These are phyloP conservation scores for Cryptotermes secundus DNA, from an alignment of 1,140 invertebrate genomes.

Conservation along the genomic window DNA sequence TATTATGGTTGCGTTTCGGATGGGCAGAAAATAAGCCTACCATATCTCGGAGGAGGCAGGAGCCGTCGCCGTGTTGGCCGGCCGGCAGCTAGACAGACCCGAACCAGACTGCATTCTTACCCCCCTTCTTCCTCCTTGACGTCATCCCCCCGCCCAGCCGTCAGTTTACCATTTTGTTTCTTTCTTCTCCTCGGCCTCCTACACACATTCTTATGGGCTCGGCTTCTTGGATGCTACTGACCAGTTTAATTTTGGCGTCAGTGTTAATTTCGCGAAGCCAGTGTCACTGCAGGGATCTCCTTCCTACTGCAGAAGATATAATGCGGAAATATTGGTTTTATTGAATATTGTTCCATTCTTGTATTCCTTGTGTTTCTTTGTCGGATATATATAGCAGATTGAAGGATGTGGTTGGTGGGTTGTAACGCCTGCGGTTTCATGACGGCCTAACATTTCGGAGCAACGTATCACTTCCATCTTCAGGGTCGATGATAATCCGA, in stretches of 20 bases:
- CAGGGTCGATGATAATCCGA: too few species aligned
- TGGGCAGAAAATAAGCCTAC: background rate
- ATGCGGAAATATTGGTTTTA: background rate
- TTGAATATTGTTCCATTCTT: too few species aligned
- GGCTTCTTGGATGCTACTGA: background rate
- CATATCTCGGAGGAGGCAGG: background rate
- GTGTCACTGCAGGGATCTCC: background rate
- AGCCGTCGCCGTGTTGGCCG: background rate
- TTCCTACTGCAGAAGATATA: background rate
- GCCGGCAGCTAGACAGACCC: constrained; percentile 7
- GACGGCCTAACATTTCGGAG: too few species aligned
- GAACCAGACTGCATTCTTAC: constrained; percentile 3
- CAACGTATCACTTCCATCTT: too few species aligned
- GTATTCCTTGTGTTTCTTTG: too few species aligned
- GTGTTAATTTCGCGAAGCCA: constrained; percentile 15
- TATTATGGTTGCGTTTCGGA: background rate
- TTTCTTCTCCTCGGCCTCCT: background rate
- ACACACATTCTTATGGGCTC: constrained; percentile 8
- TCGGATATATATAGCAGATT: too few species aligned
- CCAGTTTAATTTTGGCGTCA: constrained; percentile 16
- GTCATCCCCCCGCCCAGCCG: background rate
- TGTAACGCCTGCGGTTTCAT: too few species aligned
- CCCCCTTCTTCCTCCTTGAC: background rate
- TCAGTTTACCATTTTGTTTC: background rate
- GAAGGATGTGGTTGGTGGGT: too few species aligned